Conservation (phyloP, 2,888 invertebrate species). For the Dysmachus trigonus region DNA sequence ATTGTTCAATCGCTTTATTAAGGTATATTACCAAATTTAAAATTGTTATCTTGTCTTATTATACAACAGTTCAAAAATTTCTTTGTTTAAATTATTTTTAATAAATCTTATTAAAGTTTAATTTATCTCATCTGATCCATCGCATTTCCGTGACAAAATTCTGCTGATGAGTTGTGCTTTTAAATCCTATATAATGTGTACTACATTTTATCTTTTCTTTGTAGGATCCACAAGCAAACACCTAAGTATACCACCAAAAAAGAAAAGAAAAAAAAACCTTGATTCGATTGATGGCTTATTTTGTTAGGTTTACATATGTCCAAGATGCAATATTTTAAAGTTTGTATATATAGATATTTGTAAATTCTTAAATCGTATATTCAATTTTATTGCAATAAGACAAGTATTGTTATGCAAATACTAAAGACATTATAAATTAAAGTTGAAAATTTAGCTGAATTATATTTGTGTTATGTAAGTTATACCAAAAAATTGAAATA, state of each 20-base stretch:
- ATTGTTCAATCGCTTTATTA: constrained; percentile 69
- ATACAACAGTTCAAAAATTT: no score
- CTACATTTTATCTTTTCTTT: background rate
- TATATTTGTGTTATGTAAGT: background rate
- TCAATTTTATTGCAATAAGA: constrained; percentile 7
- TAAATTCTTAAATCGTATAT: background rate
- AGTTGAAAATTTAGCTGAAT: background rate
- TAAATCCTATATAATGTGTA: no score
- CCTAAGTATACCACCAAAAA: background rate
- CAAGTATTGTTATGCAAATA: constrained; percentile 19
- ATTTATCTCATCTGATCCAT: no score
- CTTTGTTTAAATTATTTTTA: no score
- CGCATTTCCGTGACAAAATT: no score
- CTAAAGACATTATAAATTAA: constrained; percentile 4
- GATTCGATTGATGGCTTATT: background rate
- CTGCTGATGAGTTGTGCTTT: no score
- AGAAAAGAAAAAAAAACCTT: no score
- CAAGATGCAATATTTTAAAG: background rate
- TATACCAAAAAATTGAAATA: background rate
- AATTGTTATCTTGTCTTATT: no score
- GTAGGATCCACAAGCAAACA: background rate
- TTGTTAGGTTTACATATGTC: background rate
- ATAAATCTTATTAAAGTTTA: no score
- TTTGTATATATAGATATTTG: background rate
- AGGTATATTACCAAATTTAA: no score